Base-by-base conservation (phyloP, 2,113 vertebrate genomes). In the Protobothrops flavoviridis region DNA sequence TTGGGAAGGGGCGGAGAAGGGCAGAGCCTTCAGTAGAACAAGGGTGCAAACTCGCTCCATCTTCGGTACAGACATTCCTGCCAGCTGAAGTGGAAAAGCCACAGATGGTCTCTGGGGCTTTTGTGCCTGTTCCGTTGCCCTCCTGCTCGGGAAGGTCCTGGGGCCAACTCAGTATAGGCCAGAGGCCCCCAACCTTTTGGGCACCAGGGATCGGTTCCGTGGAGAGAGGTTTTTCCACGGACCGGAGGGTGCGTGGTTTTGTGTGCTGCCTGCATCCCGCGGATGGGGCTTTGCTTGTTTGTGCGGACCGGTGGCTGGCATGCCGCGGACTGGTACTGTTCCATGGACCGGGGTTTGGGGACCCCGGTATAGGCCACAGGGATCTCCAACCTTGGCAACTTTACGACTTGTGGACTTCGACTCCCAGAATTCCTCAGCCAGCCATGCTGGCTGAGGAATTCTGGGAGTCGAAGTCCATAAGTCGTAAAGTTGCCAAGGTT, bases 91-190 rank as follows among this genome's bases (percentile, higher is more conserved):
- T 2, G 55, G 33, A 24, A 0, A 56, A 56, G 17, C 33, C 81
- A 2, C 3, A 0, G 24, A 4, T 0, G 81, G 10, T 20, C 33
- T 3, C 17, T 1, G 24, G 13, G 33, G 15, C 15, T 24, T 1
- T 88, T 0, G 88, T 4, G 8, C 43, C 29, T 1, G 43, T 29
- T 17, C 45, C 29, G 3, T 26, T 50, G 45, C 86, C 13, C 8
- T 50, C 45, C 39, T 23, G 52, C 17, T 50, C 13, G 26, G 3
- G 5, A 12, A 12, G 24, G 33, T 26, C 85, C 13, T 2, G 9
- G 33, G 74, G 29, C 24, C 17, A 5, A 10, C 87, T 1, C 26
- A 9, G 48, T 48, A 48, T 48, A 48, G 48, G 48, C 48, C 48
- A 50, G 48, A 50, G 48, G 48, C 8, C 48, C 48, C 48, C 48